Evolutionary conservation across 2,888 invertebrate genomes (phyloP), one percentile per base, ranked within the genome.

Genomic region (Cephalotes varians): DNA sequence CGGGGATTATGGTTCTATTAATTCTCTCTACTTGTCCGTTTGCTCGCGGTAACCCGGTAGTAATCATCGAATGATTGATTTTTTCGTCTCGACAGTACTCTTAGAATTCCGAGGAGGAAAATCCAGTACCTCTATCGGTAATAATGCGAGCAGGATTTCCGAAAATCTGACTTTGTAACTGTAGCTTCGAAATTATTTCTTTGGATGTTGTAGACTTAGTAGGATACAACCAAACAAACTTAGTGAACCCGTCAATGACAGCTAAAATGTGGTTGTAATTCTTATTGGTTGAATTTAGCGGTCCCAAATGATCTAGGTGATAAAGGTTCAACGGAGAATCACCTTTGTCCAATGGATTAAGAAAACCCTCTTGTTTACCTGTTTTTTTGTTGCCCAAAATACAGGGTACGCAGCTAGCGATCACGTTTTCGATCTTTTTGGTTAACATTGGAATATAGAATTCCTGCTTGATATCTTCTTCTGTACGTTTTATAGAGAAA

Each of bases 351-450:
- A 86, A 28, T 18, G 82, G 83, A 60, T 84, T 76, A 0, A 87
- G 77, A n/a, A 67, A 84, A 40, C 81, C 80, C 25, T 82, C 82
- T n/a, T 80, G 73, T 31, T 85, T 86, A 5, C 84, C 79, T 10
- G 49, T 6, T 47, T 85, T 84, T 58, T 56, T 65, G 60, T 82
- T 85, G 0, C 40, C 71, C 31, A 82, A 37, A 21, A 84, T 83
- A 65, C 81, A 87, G 5, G 69, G 60, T 34, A 87, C 79, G 28
- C 82, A 87, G 44, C 82, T 85, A 1, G 60, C 5, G 1, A 85
- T 81, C 12, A 58, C 40, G 21, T 71, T 64, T 44, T 85, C 85
- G n/a, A 72, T 51, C n/a, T 86, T 85, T 28, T 72, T 54, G 1
- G 47, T 47, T 34, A 86, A 65, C 15, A 58, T 60, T 0, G 79